Evolutionary conservation across 2,888 invertebrate genomes (phyloP), one percentile per base, ranked within the genome.

Genomic region (Heliconius hortense): DNA sequence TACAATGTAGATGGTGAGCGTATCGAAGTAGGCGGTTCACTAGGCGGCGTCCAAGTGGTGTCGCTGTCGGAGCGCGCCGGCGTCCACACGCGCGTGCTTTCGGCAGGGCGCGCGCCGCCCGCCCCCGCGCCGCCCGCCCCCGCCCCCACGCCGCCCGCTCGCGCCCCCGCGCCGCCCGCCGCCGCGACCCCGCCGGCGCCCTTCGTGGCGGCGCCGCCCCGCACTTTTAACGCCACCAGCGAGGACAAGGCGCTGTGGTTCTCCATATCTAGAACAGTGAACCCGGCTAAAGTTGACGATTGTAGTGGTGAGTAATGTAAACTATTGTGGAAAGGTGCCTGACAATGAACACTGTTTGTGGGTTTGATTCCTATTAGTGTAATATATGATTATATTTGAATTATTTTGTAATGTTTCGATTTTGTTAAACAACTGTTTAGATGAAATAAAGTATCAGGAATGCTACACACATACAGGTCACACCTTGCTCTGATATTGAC

Each of bases 11-110:
- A 93, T 79, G 91, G 92, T 39, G 85, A 88, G 26, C 87, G 93
- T 78, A 90, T 97, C 77, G 94, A 95, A 72, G 96, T 98, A 77
- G 95, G 96, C 84, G 99, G 99, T 1, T 98, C 98, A 0, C 94
- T 99, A 73, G 98, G 98, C 78, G 99, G 99, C 13, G 95, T 99
- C 80, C 98, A 98, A 90, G 96, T 97, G 80, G 94, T 98, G 79
- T 98, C 99, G 89, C 96, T 98, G 83, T 98, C 98, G 28, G 96
- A 97, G 53, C 79, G 82, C 63, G 82, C 82, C 21, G 96, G 96
- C 76, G 95, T 96, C 81, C 98, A 98, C 92, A 96, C 98, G 88
- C 95, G 98, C 81, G 97, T 99, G 82, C 94, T 98, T 78, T 96
- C 97, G 76, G 97, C 98, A 18, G 98, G 98, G 1, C 95, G 96